phyloP scores from a whole-genome alignment of 1,140 invertebrate species.

The Ooceraea biroi region DNA sequence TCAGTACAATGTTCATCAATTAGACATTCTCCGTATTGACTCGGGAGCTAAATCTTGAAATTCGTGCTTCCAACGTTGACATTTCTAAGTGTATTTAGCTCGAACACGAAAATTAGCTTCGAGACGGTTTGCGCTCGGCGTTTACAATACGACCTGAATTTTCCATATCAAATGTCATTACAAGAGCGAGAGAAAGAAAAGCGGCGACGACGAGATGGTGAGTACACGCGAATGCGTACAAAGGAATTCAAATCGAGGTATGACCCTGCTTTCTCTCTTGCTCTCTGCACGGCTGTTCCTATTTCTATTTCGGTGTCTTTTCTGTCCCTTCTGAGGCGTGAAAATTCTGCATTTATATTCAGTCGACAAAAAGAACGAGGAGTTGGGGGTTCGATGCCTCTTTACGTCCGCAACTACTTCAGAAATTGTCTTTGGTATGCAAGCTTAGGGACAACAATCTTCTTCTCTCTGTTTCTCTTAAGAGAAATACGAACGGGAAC shows the following conservation, averaged over 20 bases:
- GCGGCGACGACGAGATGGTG: neutral
- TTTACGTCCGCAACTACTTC: constrained; percentile 6
- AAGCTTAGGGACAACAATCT: constrained; percentile 59
- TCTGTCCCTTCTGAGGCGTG: constrained; percentile 14
- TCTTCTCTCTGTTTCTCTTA: neutral
- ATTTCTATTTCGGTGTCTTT: constrained; percentile 30
- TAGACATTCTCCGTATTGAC: neutral
- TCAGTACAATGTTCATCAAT: constrained; percentile 19
- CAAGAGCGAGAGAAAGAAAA: constrained; percentile 1
- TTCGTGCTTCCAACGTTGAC: neutral
- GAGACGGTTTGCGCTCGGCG: neutral
- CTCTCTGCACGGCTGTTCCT: neutral
- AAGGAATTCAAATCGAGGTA: constrained; percentile 68
- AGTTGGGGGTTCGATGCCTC: constrained; percentile 1
- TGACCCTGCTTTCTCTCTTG: neutral
- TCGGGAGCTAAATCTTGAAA: constrained; percentile 10
- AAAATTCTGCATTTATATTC: constrained; percentile 76
- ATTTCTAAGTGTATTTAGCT: neutral
- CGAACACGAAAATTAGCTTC: constrained; percentile 29
- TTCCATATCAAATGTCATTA: constrained; percentile 59
- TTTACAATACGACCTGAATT: constrained; percentile 56
- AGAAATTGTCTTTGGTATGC: constrained; percentile 56
- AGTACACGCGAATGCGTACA: constrained; percentile 31
- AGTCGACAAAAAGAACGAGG: constrained; percentile 41
- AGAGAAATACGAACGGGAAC: neutral